phyloP scores from a whole-genome alignment of 1,140 invertebrate species.

The Drosophila punjabiensis region DNA sequence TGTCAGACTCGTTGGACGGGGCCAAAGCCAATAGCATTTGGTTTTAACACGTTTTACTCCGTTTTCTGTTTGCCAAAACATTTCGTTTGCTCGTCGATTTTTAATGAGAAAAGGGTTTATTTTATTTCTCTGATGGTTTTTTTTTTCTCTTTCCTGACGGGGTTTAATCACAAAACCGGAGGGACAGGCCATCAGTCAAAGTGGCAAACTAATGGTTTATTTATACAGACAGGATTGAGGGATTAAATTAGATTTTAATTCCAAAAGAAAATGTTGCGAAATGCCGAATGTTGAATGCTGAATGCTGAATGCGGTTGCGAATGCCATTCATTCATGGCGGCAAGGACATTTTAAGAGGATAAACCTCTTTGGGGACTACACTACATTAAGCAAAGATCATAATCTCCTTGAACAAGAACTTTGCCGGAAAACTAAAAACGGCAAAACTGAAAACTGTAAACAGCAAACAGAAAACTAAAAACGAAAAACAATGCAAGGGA shows the following conservation, averaged over 20 bases:
- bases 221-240: conserved; percentile 49
- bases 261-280: conserved; percentile 40
- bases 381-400: conserved; percentile 54
- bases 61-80: conserved; percentile 52
- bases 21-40: conserved; percentile 53
- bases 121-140: conserved; percentile 18
- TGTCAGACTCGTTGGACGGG: conserved; percentile 37
- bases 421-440: conserved; percentile 28
- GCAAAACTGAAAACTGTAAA: conserved; percentile 28
- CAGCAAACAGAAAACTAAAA: conserved; percentile 24
- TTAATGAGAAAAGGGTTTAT: conserved; percentile 63
- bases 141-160: not conserved
- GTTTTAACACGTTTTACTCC: conserved; percentile 57
- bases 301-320: conserved; percentile 36
- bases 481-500: conserved; percentile 25
- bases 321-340: conserved; percentile 25
- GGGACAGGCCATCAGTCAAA: conserved; percentile 59
- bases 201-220: conserved; percentile 52
- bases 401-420: conserved; percentile 40
- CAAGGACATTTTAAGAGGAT: conserved; percentile 38
- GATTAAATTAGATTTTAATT: conserved; percentile 56
- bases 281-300: conserved; percentile 17
- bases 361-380: conserved; percentile 30
- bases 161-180: conserved; percentile 39
- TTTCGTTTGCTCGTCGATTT: conserved; percentile 53